Evolutionary conservation across 1,140 invertebrate species (phyloP), one percentile per base, ranked within the genome.

Genomic region (Ylistrum balloti): DNA sequence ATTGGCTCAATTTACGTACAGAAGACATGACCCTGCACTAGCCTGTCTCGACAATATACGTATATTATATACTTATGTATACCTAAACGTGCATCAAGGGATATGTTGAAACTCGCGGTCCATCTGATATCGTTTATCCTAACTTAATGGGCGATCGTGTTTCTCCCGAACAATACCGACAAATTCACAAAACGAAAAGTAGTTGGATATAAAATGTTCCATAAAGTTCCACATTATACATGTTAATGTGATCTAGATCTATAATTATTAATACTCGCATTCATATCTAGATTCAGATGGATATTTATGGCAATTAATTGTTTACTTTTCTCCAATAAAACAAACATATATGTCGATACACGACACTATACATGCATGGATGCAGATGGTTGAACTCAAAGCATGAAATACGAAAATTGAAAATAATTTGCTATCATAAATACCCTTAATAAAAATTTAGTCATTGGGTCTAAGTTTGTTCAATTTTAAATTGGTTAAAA

Each of bases 1-100:
- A 74, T 74, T 74, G 56, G n/a, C 56, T 74, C n/a, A 74, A 74
- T 74, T 74, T 74, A 74, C 56, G n/a, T 28, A 74, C n/a, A 9
- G 2, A 74, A 74, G 9, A 74, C 56, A 28, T 28, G n/a, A n/a
- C 41, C 17, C 17, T 13, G 17, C 17, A 45, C 7, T 1, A 0
- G 20, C 10, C 17, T 45, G 41, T 45, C 41, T 45, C 41, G 41
- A 45, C 56, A 17, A 28, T 28, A 5, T 28, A 20, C 20, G 17
- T 56, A 56, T 56, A 28, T n/a, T 28, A n/a, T n/a, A n/a, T n/a
- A n/a, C n/a, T n/a, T n/a, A n/a, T 74, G 28, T 74, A 11, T 5
- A 74, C n/a, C n/a, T 22, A 74, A 28, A 74, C 56, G 28, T 74
- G 22, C 5, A 74, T 7, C 22, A 28, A 74, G 56, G n/a, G 56